phyloP scores from a whole-genome alignment of 2,113 vertebrate genomes.

The Chionomys nivalis region DNA sequence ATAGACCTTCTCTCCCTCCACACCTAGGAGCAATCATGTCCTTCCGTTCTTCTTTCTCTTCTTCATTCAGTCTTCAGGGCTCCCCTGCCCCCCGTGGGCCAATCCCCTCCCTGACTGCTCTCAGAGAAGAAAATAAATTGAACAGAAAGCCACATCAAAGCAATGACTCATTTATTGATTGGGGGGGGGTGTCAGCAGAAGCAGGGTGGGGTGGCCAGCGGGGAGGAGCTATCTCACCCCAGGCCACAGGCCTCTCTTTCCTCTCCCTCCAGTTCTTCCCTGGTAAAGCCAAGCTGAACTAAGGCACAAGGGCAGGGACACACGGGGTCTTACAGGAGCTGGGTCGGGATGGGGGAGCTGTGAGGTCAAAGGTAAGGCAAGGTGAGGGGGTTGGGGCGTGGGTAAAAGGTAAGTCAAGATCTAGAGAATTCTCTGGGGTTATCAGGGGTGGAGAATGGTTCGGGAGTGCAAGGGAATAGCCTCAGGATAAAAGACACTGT shows the following conservation, averaged over 20 bases:
- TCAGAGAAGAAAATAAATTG: not conserved
- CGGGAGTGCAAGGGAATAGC: not conserved
- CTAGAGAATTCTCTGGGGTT: not conserved
- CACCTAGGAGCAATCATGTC: not conserved
- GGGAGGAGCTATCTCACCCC: not conserved
- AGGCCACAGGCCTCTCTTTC: not conserved
- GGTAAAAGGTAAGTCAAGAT: not conserved
- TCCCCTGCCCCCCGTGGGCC: not conserved
- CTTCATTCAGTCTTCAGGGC: not conserved
- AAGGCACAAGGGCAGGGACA: not conserved
- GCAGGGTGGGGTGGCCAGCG: not conserved
- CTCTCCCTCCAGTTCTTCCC: not conserved
- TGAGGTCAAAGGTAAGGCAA: not conserved
- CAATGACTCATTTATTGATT: conserved; percentile 53
- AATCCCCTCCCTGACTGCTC: not conserved
- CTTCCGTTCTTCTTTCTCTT: not conserved
- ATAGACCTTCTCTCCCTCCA: not conserved
- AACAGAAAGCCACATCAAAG: not conserved
- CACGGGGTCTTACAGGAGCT: not conserved
- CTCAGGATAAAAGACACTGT: not conserved
- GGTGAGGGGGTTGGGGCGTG: not conserved
- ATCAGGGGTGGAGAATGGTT: not conserved
- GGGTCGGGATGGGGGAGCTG: not conserved
- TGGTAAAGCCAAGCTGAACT: not conserved
- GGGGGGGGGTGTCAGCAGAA: not conserved